Evolutionary conservation across 2,888 invertebrate species (phyloP).

Genomic region (Clepsis dumicolana): DNA sequence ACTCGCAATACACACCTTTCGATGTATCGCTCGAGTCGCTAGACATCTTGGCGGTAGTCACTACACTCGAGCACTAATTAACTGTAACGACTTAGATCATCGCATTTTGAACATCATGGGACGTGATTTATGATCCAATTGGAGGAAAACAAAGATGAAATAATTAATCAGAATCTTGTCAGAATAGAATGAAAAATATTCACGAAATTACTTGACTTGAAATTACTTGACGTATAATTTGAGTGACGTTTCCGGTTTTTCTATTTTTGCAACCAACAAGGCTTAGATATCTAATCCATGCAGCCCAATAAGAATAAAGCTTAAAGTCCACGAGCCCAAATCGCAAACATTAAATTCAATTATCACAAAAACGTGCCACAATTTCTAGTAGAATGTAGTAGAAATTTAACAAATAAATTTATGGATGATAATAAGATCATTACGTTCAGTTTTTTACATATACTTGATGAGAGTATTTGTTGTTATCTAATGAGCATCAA

Average conservation of each 20-base stretch:
- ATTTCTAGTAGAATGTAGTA: too few relatives aligned
- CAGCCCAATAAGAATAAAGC: conserved; percentile 1
- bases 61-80: conserved; percentile 47
- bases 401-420: too few relatives aligned
- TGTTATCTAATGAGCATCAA: too few relatives aligned
- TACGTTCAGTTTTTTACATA: too few relatives aligned
- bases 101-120: conserved; percentile 23
- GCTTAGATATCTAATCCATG: background rate
- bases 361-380: too few relatives aligned
- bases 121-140: conserved; percentile 19
- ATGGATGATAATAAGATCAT: too few relatives aligned
- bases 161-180: conserved; percentile 14
- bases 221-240: conserved; percentile 35
- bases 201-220: conserved; percentile 39
- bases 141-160: conserved; percentile 36
- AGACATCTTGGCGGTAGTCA: conserved; percentile 63
- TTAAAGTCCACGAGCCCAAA: background rate
- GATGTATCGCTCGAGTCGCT: conserved; percentile 63
- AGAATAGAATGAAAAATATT: conserved; percentile 35
- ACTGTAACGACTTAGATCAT: conserved; percentile 37
- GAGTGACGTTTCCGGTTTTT: conserved; percentile 39
- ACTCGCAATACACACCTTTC: conserved; percentile 71
- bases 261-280: background rate
- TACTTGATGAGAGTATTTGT: too few relatives aligned
- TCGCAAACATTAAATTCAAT: too few relatives aligned